phyloP scores from a whole-genome alignment of 2,113 vertebrate species.

The Eulacestoma nigropectus region DNA sequence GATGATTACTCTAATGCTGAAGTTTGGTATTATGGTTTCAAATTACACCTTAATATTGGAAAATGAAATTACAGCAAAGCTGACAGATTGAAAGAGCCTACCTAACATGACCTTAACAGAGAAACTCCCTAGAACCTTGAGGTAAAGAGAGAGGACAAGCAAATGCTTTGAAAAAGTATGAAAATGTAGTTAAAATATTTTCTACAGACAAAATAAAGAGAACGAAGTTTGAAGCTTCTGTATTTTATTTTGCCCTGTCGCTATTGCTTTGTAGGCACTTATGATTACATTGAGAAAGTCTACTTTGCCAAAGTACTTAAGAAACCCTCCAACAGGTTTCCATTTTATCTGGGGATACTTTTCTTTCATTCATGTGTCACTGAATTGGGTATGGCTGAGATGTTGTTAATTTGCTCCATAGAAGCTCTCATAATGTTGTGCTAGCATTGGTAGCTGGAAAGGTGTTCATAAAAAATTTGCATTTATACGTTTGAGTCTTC shows the following conservation, averaged over 20 bases:
- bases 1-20: neutral
- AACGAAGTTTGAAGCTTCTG: neutral
- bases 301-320: neutral
- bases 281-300: neutral
- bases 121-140: neutral
- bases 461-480: neutral
- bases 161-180: neutral
- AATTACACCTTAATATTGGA: neutral
- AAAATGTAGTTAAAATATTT: neutral
- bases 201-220: neutral
- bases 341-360: neutral
- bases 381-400: neutral
- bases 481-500: neutral
- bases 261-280: neutral
- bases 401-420: neutral
- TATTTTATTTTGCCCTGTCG: neutral
- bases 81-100: neutral
- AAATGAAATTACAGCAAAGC: neutral
- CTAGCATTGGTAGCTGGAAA: neutral
- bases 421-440: neutral
- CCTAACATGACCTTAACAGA: neutral
- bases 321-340: accelerated
- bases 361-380: neutral
- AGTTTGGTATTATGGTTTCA: neutral
- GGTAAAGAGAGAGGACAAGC: neutral